Conservation (phyloP, 2,113 vertebrate species). For the Crocuta crocuta region DNA sequence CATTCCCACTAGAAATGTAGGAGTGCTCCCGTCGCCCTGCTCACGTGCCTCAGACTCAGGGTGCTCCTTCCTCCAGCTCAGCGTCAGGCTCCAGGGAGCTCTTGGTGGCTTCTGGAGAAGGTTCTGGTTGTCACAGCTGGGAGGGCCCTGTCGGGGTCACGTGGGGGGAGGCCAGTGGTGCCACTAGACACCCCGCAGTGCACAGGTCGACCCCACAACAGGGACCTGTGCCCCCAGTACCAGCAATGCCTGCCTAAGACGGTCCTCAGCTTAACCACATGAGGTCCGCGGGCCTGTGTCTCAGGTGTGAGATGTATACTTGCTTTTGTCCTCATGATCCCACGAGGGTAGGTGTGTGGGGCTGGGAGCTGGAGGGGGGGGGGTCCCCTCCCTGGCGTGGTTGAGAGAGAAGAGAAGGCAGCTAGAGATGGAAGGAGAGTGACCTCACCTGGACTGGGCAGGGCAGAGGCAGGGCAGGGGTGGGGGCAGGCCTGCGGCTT, state of each 20-base stretch:
- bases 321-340: too few relatives aligned
- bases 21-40: fast-evolving
- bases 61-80: not conserved
- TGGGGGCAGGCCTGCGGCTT: not conserved
- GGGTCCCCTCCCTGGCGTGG: not conserved
- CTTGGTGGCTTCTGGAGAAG: not conserved
- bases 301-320: not conserved
- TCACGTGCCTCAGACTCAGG: not conserved
- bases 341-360: not conserved
- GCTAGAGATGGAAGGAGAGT: not conserved
- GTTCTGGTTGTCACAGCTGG: not conserved
- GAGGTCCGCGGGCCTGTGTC: not conserved
- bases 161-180: not conserved
- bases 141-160: too few relatives aligned
- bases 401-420: not conserved
- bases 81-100: not conserved
- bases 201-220: fast-evolving
- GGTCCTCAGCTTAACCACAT: fast-evolving
- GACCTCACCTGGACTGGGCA: not conserved
- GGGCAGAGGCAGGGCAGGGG: too few relatives aligned
- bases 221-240: too few relatives aligned
- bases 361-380: not conserved
- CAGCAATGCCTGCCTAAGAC: too few relatives aligned
- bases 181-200: not conserved
- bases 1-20: too few relatives aligned